Percentiles rank a stretch among this genome's conserved stretches.
phyloP scores from a whole-genome alignment of 2,113 vertebrate genomes.

The Etheostoma spectabile region DNA sequence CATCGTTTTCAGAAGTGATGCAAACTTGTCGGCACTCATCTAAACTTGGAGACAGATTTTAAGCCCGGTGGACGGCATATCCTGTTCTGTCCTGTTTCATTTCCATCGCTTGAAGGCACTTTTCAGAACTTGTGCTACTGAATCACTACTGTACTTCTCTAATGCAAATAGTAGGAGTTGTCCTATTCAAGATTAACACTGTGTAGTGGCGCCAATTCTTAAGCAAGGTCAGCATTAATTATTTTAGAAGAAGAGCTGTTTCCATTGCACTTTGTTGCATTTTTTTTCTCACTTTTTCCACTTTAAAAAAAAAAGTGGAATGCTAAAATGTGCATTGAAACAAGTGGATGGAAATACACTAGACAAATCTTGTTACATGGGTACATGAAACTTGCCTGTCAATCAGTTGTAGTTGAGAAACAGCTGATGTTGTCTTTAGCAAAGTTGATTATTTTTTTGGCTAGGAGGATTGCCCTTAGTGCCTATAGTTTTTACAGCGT shows the following conservation, averaged over 20 bases:
- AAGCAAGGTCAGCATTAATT: not conserved
- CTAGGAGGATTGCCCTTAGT: not conserved
- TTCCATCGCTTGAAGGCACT: conserved; percentile 6
- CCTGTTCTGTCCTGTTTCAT: conserved; percentile 16
- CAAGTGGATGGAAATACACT: not conserved
- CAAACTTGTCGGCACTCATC: conserved; percentile 10
- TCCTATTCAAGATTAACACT: not conserved
- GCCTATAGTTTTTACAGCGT: not conserved
- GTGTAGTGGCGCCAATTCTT: not conserved
- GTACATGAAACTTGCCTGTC: not conserved
- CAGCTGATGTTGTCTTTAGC: not conserved
- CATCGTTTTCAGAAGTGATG: conserved; percentile 25
- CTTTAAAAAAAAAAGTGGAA: not conserved
- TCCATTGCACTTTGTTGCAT: not conserved
- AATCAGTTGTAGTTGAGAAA: not conserved
- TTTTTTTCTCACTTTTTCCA: not conserved
- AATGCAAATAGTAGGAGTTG: not conserved
- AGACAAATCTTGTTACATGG: not conserved
- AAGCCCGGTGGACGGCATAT: conserved; percentile 8
- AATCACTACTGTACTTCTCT: not conserved
- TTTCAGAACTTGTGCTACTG: not conserved
- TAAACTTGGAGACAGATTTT: conserved; percentile 23
- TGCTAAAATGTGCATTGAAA: not conserved
- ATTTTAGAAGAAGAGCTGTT: not conserved
- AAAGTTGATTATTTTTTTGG: conserved; percentile 13